Percentiles rank a stretch among this genome's conserved stretches.
phyloP scores from a whole-genome alignment of 2,797 vertebrate species.

The Enteromius radiatus region DNA sequence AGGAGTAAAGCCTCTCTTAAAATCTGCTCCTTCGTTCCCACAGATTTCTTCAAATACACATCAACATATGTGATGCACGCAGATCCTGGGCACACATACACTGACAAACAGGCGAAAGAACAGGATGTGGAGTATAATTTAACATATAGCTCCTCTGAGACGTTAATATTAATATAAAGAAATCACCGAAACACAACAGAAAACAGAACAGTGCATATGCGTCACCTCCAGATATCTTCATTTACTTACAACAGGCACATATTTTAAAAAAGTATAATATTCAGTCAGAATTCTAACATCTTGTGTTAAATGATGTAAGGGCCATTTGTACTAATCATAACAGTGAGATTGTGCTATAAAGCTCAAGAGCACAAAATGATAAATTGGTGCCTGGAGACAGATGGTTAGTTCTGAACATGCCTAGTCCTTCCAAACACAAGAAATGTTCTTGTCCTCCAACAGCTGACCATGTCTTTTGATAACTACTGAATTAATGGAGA shows the following conservation, averaged over 20 bases:
- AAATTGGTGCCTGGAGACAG: conserved; percentile 72
- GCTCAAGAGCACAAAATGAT: conserved; percentile 76
- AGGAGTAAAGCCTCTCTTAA: conserved; percentile 63
- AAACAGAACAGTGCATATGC: background rate
- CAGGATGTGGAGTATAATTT: background rate
- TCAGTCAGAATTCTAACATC: conserved; percentile 56
- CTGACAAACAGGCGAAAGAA: background rate
- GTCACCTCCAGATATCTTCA: background rate
- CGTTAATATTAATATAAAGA: conserved; percentile 1
- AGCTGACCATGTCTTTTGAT: background rate
- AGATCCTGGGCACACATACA: background rate
- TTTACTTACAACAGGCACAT: background rate
- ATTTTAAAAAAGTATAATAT: background rate
- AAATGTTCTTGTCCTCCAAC: background rate
- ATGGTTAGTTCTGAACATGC: conserved; percentile 64
- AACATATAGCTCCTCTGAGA: background rate
- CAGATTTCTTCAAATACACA: conserved; percentile 21
- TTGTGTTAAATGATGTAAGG: conserved; percentile 79
- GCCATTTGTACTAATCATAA: conserved; percentile 75
- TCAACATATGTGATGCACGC: conserved; percentile 9
- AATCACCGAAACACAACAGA: background rate
- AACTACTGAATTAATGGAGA: background rate
- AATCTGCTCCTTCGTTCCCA: conserved; percentile 63
- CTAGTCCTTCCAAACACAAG: background rate
- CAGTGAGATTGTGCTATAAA: conserved; percentile 51